These are phyloP conservation scores for Sycobia sp. DNA, from an alignment of 1,140 invertebrate species.

Conservation along the genomic window DNA sequence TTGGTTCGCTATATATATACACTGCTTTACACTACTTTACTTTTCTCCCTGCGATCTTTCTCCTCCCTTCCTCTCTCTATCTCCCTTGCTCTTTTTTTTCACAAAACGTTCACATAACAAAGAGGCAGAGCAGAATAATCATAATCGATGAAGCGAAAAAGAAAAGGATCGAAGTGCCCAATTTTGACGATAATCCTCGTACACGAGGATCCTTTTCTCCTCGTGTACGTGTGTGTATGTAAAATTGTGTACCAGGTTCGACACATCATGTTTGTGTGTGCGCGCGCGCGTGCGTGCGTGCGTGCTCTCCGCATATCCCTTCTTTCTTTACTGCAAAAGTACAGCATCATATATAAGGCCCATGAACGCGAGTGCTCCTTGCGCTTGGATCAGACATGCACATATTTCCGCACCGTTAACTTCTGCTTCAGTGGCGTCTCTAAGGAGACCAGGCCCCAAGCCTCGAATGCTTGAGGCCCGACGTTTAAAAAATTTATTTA, in stretches of 20 bases:
- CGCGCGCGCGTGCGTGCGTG: neutral
- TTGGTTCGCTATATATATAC: slow-evolving; percentile 47
- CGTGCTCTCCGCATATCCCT: too few relatives aligned
- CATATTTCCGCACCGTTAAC: too few relatives aligned
- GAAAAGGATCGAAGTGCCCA: slow-evolving; percentile 46
- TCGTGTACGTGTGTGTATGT: neutral
- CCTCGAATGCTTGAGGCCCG: too few relatives aligned
- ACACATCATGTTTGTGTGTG: neutral
- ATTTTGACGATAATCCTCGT: slow-evolving; percentile 50
- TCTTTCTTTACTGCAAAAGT: too few relatives aligned
- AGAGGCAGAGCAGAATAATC: neutral
- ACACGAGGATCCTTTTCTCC: neutral
- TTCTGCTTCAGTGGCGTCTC: too few relatives aligned
- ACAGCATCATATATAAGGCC: too few relatives aligned
- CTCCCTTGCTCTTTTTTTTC: neutral
- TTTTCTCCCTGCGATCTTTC: neutral
- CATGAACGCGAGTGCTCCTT: too few relatives aligned
- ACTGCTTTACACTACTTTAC: too few relatives aligned
- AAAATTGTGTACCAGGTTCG: neutral
- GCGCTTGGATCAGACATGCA: too few relatives aligned
- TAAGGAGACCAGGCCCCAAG: too few relatives aligned
- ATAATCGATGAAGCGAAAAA: neutral
- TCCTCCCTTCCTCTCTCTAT: neutral
- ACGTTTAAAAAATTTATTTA: too few relatives aligned
- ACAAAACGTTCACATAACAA: neutral